Percentiles rank a stretch among this genome's conserved stretches.
Evolutionary conservation across 2,113 vertebrate genomes (phyloP).

Genomic region (Anoura caudifer): DNA sequence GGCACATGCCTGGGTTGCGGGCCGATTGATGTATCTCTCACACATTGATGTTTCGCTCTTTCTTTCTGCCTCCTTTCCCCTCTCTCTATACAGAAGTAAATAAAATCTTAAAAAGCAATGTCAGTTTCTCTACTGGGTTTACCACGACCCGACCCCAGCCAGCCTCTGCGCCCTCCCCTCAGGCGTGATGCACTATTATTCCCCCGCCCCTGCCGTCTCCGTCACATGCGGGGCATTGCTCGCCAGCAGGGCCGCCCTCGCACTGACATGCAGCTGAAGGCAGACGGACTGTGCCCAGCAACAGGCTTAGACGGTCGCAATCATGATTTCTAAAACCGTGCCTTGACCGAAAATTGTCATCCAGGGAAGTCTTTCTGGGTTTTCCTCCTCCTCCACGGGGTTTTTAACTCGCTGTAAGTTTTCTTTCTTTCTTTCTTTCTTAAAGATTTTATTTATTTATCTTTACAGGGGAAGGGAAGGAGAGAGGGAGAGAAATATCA

Average conservation of each 20-base stretch:
- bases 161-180: rapidly evolving
- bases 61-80: too few species aligned
- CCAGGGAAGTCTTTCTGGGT: background rate
- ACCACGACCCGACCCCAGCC: rapidly evolving
- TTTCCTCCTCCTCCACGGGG: background rate
- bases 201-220: background rate
- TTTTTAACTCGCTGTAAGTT: background rate
- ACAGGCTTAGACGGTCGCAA: background rate
- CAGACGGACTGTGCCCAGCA: rapidly evolving
- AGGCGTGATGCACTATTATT: rapidly evolving
- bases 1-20: too few species aligned
- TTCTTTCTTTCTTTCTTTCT: too few species aligned
- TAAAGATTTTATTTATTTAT: too few species aligned
- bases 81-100: too few species aligned
- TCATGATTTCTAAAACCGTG: background rate
- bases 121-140: background rate
- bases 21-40: too few species aligned
- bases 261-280: background rate
- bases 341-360: background rate
- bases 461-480: too few species aligned
- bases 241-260: rapidly evolving
- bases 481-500: too few species aligned
- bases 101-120: background rate
- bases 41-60: too few species aligned
- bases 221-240: background rate